A percentile compares a stretch with the other conserved stretches of the same genome.
Conservation (phyloP, 2,888 invertebrate species). For the Nymphalis c-album region DNA sequence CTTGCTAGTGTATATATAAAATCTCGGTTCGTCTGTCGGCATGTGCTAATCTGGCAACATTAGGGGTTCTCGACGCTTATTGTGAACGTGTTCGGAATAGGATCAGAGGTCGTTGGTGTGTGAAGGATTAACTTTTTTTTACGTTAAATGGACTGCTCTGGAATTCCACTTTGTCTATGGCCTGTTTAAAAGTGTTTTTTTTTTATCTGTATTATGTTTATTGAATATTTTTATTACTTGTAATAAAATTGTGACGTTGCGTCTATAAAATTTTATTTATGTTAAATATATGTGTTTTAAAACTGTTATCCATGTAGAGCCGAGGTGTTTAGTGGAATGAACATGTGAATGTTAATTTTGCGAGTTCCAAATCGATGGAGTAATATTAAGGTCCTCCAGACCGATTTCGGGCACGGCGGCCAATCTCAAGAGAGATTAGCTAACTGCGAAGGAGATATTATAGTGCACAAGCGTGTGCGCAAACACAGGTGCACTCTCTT, state of each 20-base stretch:
- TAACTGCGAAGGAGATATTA: too few relatives aligned
- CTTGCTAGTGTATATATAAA: not conserved
- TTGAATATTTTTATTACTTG: not conserved
- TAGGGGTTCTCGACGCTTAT: constrained; percentile 29
- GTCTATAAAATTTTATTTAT: too few relatives aligned
- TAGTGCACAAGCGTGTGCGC: too few relatives aligned
- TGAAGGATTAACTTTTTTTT: constrained; percentile 24
- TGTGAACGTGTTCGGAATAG: constrained; percentile 32
- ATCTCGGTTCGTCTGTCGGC: constrained; percentile 21
- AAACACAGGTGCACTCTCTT: too few relatives aligned
- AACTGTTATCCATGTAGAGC: too few relatives aligned
- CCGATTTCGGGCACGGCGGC: too few relatives aligned
- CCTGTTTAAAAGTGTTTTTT: not conserved
- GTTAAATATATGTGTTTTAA: too few relatives aligned
- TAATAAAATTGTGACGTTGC: not conserved
- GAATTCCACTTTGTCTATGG: not conserved
- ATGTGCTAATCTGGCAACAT: constrained; percentile 33
- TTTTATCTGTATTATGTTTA: not conserved
- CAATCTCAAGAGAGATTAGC: too few relatives aligned
- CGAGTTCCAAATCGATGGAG: too few relatives aligned
- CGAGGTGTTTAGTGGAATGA: too few relatives aligned
- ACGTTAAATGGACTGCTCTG: constrained; percentile 7
- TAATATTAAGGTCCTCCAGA: too few relatives aligned
- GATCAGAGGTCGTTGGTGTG: constrained; percentile 23
- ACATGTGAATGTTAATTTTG: too few relatives aligned